These are phyloP conservation scores for Ailurus styani DNA, from an alignment of 2,113 vertebrate species.

Conservation along the genomic window DNA sequence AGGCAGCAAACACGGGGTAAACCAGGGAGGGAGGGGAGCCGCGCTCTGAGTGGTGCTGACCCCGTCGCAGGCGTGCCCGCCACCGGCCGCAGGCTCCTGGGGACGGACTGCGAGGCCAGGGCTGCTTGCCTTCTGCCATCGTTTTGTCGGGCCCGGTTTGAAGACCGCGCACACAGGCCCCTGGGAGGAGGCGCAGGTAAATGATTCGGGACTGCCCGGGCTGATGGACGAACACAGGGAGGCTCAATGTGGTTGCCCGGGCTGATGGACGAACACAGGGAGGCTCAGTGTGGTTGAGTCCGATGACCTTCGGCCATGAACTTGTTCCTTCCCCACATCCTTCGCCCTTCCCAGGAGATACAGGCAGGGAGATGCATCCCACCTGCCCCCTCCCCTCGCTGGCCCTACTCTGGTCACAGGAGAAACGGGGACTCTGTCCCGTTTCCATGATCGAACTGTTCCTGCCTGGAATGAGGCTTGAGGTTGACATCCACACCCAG, in stretches of 20 bases:
- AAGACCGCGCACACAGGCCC: background rate
- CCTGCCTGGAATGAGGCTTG: background rate
- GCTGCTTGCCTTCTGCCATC: rapidly evolving
- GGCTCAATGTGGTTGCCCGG: rapidly evolving
- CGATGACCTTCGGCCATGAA: rapidly evolving
- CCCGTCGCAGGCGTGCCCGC: background rate
- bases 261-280: background rate
- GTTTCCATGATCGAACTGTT: background rate
- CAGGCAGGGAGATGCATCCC: rapidly evolving
- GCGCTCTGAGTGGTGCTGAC: rapidly evolving
- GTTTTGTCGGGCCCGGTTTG: background rate
- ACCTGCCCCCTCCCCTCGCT: background rate
- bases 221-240: rapidly evolving
- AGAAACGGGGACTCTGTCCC: background rate
- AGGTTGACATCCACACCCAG: background rate
- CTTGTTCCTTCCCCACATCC: rapidly evolving
- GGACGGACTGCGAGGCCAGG: no score
- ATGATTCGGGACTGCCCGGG: background rate
- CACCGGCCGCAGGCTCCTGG: background rate
- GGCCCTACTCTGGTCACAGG: background rate
- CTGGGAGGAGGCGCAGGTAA: constrained; percentile 23
- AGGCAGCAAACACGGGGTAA: background rate
- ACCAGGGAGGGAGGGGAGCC: background rate
- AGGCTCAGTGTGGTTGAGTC: rapidly evolving
- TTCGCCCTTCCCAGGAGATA: rapidly evolving